A percentile compares a stretch with the other conserved stretches of the same genome.
These are phyloP conservation scores for Drosophila pegasa DNA, from an alignment of 2,888 invertebrate genomes.

Conservation along the genomic window DNA sequence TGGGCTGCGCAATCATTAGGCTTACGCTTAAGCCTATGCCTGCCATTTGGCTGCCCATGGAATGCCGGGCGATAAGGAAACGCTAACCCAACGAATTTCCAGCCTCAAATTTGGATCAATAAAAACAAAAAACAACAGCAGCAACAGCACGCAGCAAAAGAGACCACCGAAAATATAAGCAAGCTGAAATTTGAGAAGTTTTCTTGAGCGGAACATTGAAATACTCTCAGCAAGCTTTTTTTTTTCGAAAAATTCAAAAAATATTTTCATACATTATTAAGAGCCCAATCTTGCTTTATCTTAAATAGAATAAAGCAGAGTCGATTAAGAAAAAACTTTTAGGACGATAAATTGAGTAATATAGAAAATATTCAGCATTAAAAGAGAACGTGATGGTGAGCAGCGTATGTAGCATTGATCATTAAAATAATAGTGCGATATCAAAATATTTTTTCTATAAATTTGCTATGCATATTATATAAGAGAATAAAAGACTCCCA, in stretches of 20 bases:
- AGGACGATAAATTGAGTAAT: no score
- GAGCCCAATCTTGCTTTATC: no score
- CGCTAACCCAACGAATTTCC: conserved; percentile 57
- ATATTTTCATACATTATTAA: no score
- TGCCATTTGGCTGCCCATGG: conserved; percentile 32
- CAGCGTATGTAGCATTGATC: no score
- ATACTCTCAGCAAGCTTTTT: conserved; percentile 7
- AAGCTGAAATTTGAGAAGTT: background rate
- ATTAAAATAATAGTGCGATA: no score
- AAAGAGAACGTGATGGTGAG: no score
- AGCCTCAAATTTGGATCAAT: conserved; percentile 75
- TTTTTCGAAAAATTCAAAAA: background rate
- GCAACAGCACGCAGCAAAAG: conserved; percentile 36
- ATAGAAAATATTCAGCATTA: no score
- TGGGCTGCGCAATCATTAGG: conserved; percentile 52
- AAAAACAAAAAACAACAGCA: conserved; percentile 42
- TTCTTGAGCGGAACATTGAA: background rate
- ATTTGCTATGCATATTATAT: no score
- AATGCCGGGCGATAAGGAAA: conserved; percentile 65
- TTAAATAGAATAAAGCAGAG: no score
- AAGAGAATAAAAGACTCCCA: no score
- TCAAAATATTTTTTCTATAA: no score
- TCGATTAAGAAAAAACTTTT: no score
- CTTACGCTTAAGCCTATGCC: conserved; percentile 36
- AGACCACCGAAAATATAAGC: conserved; percentile 43